phyloP scores from a whole-genome alignment of 1,140 invertebrate species.

The Ladona fulva region DNA sequence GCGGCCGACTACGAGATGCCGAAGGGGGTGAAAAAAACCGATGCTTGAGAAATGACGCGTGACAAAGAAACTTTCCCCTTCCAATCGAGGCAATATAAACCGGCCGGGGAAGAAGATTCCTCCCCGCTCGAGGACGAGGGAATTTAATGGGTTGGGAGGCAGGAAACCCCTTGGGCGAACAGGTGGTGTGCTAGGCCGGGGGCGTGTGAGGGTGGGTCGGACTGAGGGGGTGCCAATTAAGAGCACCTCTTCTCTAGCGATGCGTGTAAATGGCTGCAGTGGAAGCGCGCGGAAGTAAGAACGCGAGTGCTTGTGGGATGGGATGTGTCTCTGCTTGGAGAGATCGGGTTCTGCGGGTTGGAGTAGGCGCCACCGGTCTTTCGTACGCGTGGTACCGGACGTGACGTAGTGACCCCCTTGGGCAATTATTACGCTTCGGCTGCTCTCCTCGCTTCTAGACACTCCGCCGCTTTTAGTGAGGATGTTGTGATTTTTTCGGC shows the following conservation, averaged over 20 bases:
- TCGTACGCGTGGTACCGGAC: background rate
- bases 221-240: background rate
- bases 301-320: background rate
- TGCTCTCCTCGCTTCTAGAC: background rate
- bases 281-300: background rate
- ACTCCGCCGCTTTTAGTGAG: background rate
- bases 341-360: background rate
- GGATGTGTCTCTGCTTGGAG: background rate
- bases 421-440: background rate
- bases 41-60: too few species aligned
- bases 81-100: too few species aligned
- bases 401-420: background rate
- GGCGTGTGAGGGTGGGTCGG: background rate
- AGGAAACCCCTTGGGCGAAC: background rate
- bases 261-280: background rate
- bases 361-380: background rate
- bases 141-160: too few species aligned
- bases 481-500: background rate
- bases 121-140: too few species aligned
- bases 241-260: background rate
- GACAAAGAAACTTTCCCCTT: too few species aligned
- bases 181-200: background rate
- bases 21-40: too few species aligned
- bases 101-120: background rate
- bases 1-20: too few species aligned